phyloP scores from a whole-genome alignment of 2,888 invertebrate species.

The Adineta ricciae region DNA sequence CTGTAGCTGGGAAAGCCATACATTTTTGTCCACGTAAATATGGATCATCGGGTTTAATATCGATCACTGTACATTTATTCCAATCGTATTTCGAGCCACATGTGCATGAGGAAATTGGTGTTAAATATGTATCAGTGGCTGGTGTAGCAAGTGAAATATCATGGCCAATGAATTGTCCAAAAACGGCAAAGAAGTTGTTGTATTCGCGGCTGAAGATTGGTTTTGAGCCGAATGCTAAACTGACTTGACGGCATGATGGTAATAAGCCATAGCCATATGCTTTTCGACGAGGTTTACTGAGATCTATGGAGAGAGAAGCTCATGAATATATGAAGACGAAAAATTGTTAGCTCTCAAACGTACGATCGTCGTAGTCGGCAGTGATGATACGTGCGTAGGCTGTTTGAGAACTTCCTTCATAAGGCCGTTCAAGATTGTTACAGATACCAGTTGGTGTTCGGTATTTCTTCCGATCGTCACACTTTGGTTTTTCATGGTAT shows the following conservation, averaged over 20 bases:
- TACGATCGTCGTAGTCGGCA: background rate
- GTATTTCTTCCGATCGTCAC: slow-evolving; percentile 11
- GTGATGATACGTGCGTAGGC: background rate
- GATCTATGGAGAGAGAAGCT: background rate
- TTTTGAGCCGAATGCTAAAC: background rate
- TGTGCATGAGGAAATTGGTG: background rate
- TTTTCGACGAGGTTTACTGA: slow-evolving; percentile 2
- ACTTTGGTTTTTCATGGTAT: slow-evolving; percentile 13
- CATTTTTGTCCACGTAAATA: slow-evolving; percentile 26
- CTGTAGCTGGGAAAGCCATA: slow-evolving; percentile 26
- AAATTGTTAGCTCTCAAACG: background rate
- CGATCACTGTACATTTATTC: slow-evolving; percentile 23
- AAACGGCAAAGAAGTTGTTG: background rate
- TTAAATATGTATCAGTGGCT: slow-evolving; percentile 19
- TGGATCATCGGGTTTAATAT: slow-evolving; percentile 25
- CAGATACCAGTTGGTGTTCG: background rate
- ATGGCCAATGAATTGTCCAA: background rate
- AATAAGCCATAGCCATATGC: background rate
- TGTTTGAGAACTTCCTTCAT: background rate
- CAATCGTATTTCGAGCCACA: slow-evolving; percentile 20
- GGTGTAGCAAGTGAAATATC: background rate
- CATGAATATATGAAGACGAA: background rate
- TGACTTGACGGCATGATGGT: background rate
- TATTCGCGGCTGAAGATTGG: background rate
- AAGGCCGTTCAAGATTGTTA: background rate